phyloP scores from a whole-genome alignment of 2,797 vertebrate species.

The Antennarius maculatus region DNA sequence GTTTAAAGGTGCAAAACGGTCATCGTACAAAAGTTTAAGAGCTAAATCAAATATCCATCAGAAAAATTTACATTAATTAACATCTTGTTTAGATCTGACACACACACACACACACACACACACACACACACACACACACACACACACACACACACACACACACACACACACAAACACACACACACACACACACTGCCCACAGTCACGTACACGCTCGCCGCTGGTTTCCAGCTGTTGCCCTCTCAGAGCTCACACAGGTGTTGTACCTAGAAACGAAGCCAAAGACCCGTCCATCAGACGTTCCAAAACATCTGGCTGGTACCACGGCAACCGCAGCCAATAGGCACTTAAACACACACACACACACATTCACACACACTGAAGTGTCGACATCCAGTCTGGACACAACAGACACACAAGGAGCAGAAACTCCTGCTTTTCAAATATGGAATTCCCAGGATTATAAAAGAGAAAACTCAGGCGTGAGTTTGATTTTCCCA shows the following conservation, averaged over 20 bases:
- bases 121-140: too few relatives aligned
- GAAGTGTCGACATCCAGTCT: conserved; percentile 41
- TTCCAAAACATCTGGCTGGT: conserved; percentile 69
- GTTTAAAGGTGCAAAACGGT: neutral
- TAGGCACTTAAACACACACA: conserved; percentile 3
- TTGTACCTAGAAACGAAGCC: conserved; percentile 52
- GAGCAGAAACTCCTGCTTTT: conserved; percentile 26
- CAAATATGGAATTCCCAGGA: conserved; percentile 16
- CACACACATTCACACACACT: conserved; percentile 36
- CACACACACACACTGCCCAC: neutral
- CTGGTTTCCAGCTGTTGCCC: conserved; percentile 27
- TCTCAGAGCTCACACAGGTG: conserved; percentile 58
- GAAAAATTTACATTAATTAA: too few relatives aligned
- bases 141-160: too few relatives aligned
- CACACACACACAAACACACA: too few relatives aligned
- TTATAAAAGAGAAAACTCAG: conserved; percentile 15
- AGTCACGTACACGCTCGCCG: conserved; percentile 10
- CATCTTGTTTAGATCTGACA: too few relatives aligned
- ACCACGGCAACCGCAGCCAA: conserved; percentile 57
- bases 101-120: too few relatives aligned
- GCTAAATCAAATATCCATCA: neutral
- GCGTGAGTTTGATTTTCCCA: conserved; percentile 48
- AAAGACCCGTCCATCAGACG: conserved; percentile 33
- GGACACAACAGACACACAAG: conserved; percentile 40
- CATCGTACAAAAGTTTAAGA: too few relatives aligned